Conservation (phyloP, 2,797 vertebrate species). For the Enteromius paludinosus region DNA sequence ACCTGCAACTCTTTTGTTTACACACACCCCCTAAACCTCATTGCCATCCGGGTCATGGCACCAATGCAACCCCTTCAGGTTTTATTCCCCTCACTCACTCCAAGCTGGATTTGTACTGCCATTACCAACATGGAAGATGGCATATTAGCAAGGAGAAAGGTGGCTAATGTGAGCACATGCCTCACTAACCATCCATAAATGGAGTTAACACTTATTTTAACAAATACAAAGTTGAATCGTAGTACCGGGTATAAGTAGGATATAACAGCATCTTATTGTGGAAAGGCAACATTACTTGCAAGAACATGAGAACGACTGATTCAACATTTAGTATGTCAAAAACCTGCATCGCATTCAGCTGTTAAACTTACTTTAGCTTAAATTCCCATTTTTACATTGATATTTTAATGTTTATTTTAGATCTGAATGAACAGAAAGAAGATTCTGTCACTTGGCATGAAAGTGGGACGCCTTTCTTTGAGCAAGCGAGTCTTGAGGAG, state of each 20-base stretch:
- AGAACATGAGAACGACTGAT: background rate
- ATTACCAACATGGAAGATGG: background rate
- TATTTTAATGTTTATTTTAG: constrained; percentile 12
- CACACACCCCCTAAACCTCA: background rate
- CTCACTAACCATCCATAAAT: background rate
- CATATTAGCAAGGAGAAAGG: background rate
- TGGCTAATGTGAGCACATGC: background rate
- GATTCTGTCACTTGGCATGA: background rate
- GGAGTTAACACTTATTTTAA: background rate
- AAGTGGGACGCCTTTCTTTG: background rate
- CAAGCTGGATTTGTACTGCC: background rate
- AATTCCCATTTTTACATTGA: background rate
- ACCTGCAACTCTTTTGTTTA: background rate
- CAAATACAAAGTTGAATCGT: background rate
- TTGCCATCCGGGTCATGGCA: background rate
- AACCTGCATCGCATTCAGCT: background rate
- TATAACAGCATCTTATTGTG: background rate
- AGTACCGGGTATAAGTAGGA: background rate
- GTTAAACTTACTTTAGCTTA: background rate
- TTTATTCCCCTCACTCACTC: background rate
- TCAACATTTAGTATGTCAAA: background rate
- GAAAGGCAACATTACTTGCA: background rate
- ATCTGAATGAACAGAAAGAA: background rate
- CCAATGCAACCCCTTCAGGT: background rate
- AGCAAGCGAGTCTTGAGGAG: background rate